Percentiles rank a stretch among this genome's conserved stretches.
These are phyloP conservation scores for Achatina immaculata DNA, from an alignment of 1,140 invertebrate genomes.

Conservation along the genomic window DNA sequence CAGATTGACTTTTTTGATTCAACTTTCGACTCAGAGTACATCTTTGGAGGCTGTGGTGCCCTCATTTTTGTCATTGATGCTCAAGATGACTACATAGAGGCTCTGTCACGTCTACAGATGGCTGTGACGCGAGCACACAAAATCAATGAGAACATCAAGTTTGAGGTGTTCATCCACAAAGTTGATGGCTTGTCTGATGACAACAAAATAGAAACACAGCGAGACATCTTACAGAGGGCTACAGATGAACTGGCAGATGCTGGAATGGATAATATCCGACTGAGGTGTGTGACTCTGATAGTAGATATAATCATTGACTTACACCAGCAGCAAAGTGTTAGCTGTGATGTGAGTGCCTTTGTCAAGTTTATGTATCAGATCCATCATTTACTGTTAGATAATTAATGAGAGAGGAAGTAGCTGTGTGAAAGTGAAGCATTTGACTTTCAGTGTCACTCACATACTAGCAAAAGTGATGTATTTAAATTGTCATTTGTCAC, in stretches of 20 bases:
- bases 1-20: conserved; percentile 97
- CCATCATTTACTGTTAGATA: no score
- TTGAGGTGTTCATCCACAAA: conserved; percentile 99
- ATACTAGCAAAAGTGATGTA: no score
- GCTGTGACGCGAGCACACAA: conserved; percentile 96
- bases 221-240: conserved; percentile 96
- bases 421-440: no score
- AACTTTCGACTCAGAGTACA: conserved; percentile 94
- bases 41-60: conserved; percentile 93
- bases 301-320: no score
- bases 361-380: no score
- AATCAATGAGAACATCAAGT: conserved; percentile 96
- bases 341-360: no score
- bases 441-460: no score
- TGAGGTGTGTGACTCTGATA: conserved; percentile 70
- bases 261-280: conserved; percentile 75
- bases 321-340: not conserved
- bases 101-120: conserved; percentile 89
- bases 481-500: no score
- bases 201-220: conserved; percentile 97
- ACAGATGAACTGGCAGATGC: conserved; percentile 94
- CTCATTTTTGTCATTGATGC: conserved; percentile 99
- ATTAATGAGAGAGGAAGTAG: no score
- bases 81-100: conserved; percentile 98
- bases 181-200: conserved; percentile 98